phyloP scores from a whole-genome alignment of 2,888 invertebrate species.

The Helicoverpa assulta region DNA sequence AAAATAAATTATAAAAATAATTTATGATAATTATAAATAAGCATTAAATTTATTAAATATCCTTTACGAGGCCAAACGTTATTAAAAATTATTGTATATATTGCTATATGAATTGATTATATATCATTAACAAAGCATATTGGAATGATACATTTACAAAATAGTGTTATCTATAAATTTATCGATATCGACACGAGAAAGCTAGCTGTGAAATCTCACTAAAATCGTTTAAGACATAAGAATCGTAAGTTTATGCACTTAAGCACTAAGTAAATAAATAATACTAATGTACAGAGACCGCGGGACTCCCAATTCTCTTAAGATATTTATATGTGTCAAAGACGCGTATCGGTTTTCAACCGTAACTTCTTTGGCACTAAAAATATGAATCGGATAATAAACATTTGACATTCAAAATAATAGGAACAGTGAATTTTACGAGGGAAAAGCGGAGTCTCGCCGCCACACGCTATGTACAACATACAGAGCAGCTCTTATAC shows the following conservation, averaged over 20 bases:
- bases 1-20: slow-evolving; percentile 64
- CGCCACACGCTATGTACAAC: slow-evolving; percentile 69
- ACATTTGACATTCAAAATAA: slow-evolving; percentile 17
- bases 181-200: slow-evolving; percentile 67
- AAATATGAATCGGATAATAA: slow-evolving; percentile 2
- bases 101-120: slow-evolving; percentile 57
- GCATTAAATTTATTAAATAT: slow-evolving; percentile 59
- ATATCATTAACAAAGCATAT: slow-evolving; percentile 61
- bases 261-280: slow-evolving; percentile 89
- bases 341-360: slow-evolving; percentile 32
- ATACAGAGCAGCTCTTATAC: slow-evolving; percentile 66
- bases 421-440: slow-evolving; percentile 39
- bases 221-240: slow-evolving; percentile 65
- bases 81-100: slow-evolving; percentile 48
- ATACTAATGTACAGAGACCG: slow-evolving; percentile 86
- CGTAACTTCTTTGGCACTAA: slow-evolving; percentile 8
- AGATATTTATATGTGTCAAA: slow-evolving; percentile 10
- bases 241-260: slow-evolving; percentile 83
- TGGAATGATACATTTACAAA: slow-evolving; percentile 65
- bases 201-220: slow-evolving; percentile 82
- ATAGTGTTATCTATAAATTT: slow-evolving; percentile 40
- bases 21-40: slow-evolving; percentile 61
- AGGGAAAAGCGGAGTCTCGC: slow-evolving; percentile 44
- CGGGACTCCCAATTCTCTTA: slow-evolving; percentile 51
- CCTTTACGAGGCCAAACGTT: slow-evolving; percentile 58